Evolutionary conservation across 2,113 vertebrate genomes (phyloP).

Genomic region (Vicugna pacos): DNA sequence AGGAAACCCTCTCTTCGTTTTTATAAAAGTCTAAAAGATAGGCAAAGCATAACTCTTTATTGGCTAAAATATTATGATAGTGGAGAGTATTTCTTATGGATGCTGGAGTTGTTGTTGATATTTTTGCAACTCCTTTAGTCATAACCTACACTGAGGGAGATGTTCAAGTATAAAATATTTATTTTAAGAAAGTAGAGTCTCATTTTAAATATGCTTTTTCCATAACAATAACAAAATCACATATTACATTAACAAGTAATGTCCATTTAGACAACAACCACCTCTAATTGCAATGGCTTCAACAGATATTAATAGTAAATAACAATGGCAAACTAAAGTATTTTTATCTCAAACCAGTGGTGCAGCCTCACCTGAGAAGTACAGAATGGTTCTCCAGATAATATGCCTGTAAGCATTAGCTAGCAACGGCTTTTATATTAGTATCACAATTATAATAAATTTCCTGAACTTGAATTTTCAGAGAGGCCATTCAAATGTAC

Average conservation of each 20-base stretch:
- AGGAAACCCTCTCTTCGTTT: not conserved
- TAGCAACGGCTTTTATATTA: slow-evolving; percentile 44
- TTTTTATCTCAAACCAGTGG: not conserved
- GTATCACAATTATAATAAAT: not conserved
- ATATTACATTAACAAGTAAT: not conserved
- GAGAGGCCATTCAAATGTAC: slow-evolving; percentile 19
- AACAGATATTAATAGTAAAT: not conserved
- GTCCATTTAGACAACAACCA: not conserved
- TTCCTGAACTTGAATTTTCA: slow-evolving; percentile 43
- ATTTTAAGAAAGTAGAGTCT: not conserved
- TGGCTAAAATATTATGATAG: not conserved
- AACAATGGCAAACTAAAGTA: not conserved
- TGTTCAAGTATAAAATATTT: not conserved
- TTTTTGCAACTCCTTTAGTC: not conserved
- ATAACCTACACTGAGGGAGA: not conserved
- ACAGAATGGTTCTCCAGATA: slow-evolving; percentile 46
- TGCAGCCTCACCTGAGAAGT: not conserved
- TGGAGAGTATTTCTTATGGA: not conserved
- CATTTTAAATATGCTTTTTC: slow-evolving; percentile 4
- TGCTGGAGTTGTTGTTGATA: not conserved
- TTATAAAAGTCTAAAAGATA: not conserved
- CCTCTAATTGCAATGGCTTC: not conserved
- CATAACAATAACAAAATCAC: not conserved
- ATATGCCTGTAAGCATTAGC: not conserved
- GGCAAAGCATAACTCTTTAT: not conserved